Base-by-base conservation (phyloP, 2,888 invertebrate species). In the Venusia cambrica region DNA sequence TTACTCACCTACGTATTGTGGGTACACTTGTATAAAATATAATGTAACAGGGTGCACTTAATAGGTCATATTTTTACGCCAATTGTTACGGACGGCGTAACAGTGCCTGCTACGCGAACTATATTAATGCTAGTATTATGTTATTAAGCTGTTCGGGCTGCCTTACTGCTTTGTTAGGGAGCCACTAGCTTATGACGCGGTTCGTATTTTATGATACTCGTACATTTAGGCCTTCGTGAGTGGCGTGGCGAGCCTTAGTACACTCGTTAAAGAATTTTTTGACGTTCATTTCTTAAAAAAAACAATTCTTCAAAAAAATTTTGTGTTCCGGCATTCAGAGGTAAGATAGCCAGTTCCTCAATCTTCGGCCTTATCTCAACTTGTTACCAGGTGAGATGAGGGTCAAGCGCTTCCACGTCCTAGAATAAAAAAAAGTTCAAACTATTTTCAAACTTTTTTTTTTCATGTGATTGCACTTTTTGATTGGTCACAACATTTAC, bases 1-100 rank as follows among this genome's bases (percentile, higher is more conserved):
- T 84, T 65, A 73, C 76, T 70, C 76, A 76, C 80, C 81, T 81
- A 69, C 66, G 64, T 63, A 65, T 73, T 74, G 73, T 72, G 65
- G 67, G 65, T 67, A 68, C 67, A 71, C 70, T 69, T 75, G 72
- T 73, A 73, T 79, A 75, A 78, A 73, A 72, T 79, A 77, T 75
- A 69, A 73, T 65, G 74, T 75, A 59, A 64, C 73, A 67, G 72
- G 70, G 62, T 73, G 71, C 68, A 61, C 52, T 63, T 73, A 69
- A 73, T 71, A 69, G 71, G 66, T 70, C 59, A 62, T 66, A 65
- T 65, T 69, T 69, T 68, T 58, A 62, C 60, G 47, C 61, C 62
- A 57, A 67, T 65, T 65, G 62, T 61, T 55, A 52, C 53, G 54
- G 52, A 54, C 58, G 50, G 48, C 43, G 38, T 45, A 45, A 43